Percentiles rank a stretch among this genome's conserved stretches.
These are phyloP conservation scores for Cacoxenus indagator DNA, from an alignment of 2,888 invertebrate species.

Conservation along the genomic window DNA sequence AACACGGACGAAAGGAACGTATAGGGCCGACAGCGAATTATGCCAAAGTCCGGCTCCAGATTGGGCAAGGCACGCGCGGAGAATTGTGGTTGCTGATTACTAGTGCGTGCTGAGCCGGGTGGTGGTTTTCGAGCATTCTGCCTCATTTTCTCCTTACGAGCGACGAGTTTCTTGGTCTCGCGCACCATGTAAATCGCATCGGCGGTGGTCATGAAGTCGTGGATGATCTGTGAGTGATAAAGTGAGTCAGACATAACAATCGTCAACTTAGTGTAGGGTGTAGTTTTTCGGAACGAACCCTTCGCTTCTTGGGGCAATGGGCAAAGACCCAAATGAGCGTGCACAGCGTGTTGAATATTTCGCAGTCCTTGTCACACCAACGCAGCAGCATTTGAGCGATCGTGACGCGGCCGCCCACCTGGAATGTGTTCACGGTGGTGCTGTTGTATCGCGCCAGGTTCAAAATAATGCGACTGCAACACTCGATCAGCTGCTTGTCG, in stretches of 20 bases:
- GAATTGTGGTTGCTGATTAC: slow-evolving; percentile 44
- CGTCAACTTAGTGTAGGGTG: background rate
- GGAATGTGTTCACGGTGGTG: slow-evolving; percentile 76
- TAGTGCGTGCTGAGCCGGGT: slow-evolving; percentile 31
- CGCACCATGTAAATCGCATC: slow-evolving; percentile 69
- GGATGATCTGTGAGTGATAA: slow-evolving; percentile 61
- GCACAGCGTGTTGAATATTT: slow-evolving; percentile 76
- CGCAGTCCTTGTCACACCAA: slow-evolving; percentile 78
- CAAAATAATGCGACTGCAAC: slow-evolving; percentile 74
- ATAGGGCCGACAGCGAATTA: slow-evolving; percentile 66
- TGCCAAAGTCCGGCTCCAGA: slow-evolving; percentile 70
- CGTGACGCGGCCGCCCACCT: slow-evolving; percentile 74
- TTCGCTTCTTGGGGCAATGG: slow-evolving; percentile 65
- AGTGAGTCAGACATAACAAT: background rate
- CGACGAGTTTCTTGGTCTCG: slow-evolving; percentile 69
- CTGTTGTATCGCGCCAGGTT: slow-evolving; percentile 77
- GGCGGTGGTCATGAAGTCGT: slow-evolving; percentile 67
- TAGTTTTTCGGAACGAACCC: slow-evolving; percentile 51
- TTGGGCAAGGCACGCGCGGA: slow-evolving; percentile 60
- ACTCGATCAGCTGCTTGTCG: slow-evolving; percentile 69
- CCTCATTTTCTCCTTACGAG: slow-evolving; percentile 71
- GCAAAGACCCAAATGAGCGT: slow-evolving; percentile 79
- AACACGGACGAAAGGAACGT: slow-evolving; percentile 69
- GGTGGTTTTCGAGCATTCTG: slow-evolving; percentile 64
- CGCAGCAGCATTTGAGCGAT: slow-evolving; percentile 77